A percentile compares a stretch with the other conserved stretches of the same genome.
Conservation (phyloP, 2,888 invertebrate genomes). For the Dynastes hyllus region DNA sequence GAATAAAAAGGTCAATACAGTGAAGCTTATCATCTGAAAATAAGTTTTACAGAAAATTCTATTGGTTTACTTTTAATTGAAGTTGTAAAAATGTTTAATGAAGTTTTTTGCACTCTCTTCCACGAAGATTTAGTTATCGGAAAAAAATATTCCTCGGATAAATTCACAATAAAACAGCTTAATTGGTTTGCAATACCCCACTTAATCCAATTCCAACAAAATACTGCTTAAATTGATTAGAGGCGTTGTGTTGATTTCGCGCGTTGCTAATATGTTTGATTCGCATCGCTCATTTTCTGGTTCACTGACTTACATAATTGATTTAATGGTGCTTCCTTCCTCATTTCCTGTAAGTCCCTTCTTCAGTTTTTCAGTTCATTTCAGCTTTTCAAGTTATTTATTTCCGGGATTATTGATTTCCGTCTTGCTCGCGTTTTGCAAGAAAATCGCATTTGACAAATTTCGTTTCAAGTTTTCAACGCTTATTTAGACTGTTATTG, state of each 20-base stretch:
- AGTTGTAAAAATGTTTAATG: too few relatives aligned
- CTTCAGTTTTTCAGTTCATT: slow-evolving; percentile 24
- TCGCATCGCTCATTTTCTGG: slow-evolving; percentile 26
- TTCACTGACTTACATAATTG: slow-evolving; percentile 24
- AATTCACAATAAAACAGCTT: background rate
- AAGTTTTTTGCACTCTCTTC: too few relatives aligned
- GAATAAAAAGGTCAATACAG: too few relatives aligned
- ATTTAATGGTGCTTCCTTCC: slow-evolving; percentile 15
- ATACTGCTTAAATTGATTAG: slow-evolving; percentile 7
- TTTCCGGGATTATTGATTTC: slow-evolving; percentile 7
- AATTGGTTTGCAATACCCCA: background rate
- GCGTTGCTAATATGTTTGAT: slow-evolving; percentile 16
- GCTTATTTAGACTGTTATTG: background rate
- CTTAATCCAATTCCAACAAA: background rate
- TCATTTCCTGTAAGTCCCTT: slow-evolving; percentile 4
- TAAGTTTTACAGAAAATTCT: too few relatives aligned
- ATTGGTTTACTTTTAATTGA: too few relatives aligned
- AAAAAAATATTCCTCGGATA: background rate
- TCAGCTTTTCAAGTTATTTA: slow-evolving; percentile 27
- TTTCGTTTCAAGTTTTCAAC: background rate
- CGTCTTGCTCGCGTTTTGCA: background rate
- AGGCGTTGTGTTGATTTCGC: slow-evolving; percentile 1
- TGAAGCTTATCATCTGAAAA: too few relatives aligned
- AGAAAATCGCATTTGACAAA: background rate
- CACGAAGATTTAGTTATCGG: too few relatives aligned